A percentile compares a stretch with the other conserved stretches of the same genome.
These are phyloP conservation scores for Globodera ellingtonae DNA, from an alignment of 1,140 invertebrate genomes.

Conservation along the genomic window DNA sequence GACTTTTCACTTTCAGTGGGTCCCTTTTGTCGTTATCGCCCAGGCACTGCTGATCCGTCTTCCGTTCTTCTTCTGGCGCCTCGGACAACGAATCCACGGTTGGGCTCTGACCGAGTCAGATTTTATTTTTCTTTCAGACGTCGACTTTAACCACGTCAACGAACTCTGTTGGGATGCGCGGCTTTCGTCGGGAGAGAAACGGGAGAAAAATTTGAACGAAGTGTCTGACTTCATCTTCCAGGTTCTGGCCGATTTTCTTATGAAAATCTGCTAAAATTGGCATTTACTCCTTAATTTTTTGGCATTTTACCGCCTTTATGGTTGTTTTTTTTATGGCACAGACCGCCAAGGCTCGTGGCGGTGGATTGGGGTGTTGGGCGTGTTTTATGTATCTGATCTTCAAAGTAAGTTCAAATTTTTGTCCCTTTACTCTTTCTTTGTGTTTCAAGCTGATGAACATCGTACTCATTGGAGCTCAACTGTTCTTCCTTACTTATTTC, in stretches of 20 bases:
- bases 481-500: slow-evolving; percentile 18
- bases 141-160: too few relatives aligned
- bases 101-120: not conserved
- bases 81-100: slow-evolving; percentile 20
- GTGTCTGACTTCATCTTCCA: slow-evolving; percentile 22
- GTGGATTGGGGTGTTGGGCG: slow-evolving; percentile 12
- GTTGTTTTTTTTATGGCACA: not conserved
- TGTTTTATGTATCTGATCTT: slow-evolving; percentile 9
- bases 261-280: not conserved
- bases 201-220: slow-evolving; percentile 14
- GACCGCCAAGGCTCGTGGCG: slow-evolving; percentile 12
- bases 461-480: slow-evolving; percentile 3
- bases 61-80: slow-evolving; percentile 17
- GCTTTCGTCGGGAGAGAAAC: not conserved
- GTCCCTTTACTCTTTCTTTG: not conserved
- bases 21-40: slow-evolving; percentile 19
- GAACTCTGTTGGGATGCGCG: slow-evolving; percentile 12
- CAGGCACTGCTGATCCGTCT: slow-evolving; percentile 17
- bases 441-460: slow-evolving; percentile 18
- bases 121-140: not conserved
- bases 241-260: not conserved
- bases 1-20: slow-evolving; percentile 8
- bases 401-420: slow-evolving; percentile 11
- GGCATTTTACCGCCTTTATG: not conserved
- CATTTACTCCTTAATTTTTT: too few relatives aligned